Base-by-base conservation (phyloP, 2,797 vertebrate species). In the Microctenopoma stevenorrisi region DNA sequence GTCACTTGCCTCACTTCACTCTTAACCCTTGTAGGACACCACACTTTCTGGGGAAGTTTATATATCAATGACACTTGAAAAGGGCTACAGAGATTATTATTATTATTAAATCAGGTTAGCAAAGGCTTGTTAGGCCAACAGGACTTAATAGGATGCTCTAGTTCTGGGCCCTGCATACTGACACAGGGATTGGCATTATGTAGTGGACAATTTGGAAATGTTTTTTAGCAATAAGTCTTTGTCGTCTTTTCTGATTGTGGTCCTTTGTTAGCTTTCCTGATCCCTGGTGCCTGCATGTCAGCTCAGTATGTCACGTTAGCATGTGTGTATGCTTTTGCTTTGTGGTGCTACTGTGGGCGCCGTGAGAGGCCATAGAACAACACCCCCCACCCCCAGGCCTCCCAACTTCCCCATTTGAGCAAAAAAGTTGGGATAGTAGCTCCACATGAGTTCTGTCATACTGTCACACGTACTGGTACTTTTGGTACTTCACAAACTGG, bases 61-160 rank as follows among this genome's bases (percentile, higher is more conserved):
- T 49, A 2, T 48, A 50, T 30, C 10, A 79, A 56, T 79, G 55
- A 86, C 81, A 84, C 82, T 87, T 84, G 69, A 86, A 88, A 93
- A 90, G 91, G 91, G 90, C 90, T 92, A 78, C 62, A 84, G 64
- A 83, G 72, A 83, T 82, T 50, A 75, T 70, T 81, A 61, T 62
- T 68, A 67, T 80, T 78, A 74, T 84, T 58, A 56, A 43, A 70
- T 22, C 46, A 46, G 44, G 62, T 37, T 56, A 5, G 61, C 48
- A 22, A 68, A 63, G 42, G 57, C 70, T 54, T 71, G 56, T 57
- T 71, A 58, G 71, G 57, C 64, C 22, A 50, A 37, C 14, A 47
- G 56, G 14, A 68, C 68, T 77, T 49, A 18, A 69, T 57, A 67
- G 51, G 44, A 54, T 30, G 43, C 53, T 68, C 3, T 37, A 38